Conservation (phyloP, 2,113 vertebrate genomes). For the Varanus komodoensis region DNA sequence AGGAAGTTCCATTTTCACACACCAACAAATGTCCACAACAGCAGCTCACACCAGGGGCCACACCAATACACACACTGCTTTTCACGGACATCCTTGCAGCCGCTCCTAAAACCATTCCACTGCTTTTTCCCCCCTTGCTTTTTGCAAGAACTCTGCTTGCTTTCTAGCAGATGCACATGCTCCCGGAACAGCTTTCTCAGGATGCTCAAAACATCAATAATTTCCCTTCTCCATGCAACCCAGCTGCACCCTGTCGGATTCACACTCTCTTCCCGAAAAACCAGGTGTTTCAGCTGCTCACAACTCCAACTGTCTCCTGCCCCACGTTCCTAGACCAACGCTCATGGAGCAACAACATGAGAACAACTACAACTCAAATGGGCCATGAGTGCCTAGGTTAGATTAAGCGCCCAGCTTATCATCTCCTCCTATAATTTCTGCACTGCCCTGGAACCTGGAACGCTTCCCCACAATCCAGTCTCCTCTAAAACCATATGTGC, state of each 20-base stretch:
- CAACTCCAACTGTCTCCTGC: neutral
- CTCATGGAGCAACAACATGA: neutral
- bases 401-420: too few species aligned
- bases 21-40: neutral
- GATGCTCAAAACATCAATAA: too few species aligned
- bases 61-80: neutral
- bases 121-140: too few species aligned
- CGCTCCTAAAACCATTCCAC: too few species aligned
- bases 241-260: neutral
- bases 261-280: too few species aligned
- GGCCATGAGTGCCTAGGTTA: neutral
- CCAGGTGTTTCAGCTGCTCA: neutral
- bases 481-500: neutral
- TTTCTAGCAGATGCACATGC: too few species aligned
- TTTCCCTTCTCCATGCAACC: neutral
- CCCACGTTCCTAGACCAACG: neutral
- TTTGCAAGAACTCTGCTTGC: too few species aligned
- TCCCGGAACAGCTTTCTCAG: too few species aligned
- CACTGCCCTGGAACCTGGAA: neutral
- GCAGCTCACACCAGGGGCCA: neutral
- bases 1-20: neutral
- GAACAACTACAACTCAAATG: neutral
- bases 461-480: neutral
- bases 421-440: neutral
- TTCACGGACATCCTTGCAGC: neutral